Evolutionary conservation across 2,797 vertebrate species (phyloP).

Genomic region (Nothura maculosa): DNA sequence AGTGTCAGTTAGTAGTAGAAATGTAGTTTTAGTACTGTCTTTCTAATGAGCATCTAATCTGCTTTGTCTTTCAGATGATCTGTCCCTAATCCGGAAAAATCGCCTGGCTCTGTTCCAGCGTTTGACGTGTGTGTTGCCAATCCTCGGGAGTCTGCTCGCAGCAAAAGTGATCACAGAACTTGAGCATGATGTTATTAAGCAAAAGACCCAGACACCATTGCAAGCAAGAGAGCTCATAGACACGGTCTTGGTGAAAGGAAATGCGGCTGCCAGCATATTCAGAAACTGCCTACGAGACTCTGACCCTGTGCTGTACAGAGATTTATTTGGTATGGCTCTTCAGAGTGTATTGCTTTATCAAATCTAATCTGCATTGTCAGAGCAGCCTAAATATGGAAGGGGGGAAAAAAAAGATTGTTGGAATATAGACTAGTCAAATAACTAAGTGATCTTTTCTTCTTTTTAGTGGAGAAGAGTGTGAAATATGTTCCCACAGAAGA

Average conservation of each 20-base stretch:
- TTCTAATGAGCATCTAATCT: not conserved
- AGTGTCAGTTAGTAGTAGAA: not conserved
- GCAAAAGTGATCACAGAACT: conserved; percentile 87
- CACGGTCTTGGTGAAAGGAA: conserved; percentile 93
- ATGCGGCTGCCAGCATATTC: conserved; percentile 92
- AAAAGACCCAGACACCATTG: conserved; percentile 89
- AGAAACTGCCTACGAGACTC: conserved; percentile 93
- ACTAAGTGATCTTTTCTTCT: not conserved
- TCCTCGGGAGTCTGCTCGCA: conserved; percentile 90
- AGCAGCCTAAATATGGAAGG: not conserved
- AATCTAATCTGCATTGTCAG: not conserved
- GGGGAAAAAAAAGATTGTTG: not conserved
- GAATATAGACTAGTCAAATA: not conserved
- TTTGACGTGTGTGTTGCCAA: conserved; percentile 89
- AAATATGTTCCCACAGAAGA: conserved; percentile 82
- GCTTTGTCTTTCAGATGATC: conserved; percentile 86
- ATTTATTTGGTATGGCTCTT: conserved; percentile 90
- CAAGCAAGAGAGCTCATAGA: conserved; percentile 95
- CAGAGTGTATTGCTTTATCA: not conserved
- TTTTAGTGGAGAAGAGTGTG: conserved; percentile 83
- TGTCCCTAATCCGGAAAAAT: conserved; percentile 93
- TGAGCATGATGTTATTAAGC: conserved; percentile 91
- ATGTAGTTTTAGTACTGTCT: not conserved
- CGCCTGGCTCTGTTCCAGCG: conserved; percentile 92
- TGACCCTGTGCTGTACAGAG: conserved; percentile 90